Evolutionary conservation across 2,797 vertebrate species (phyloP).

Genomic region (Phoebastria nigripes): DNA sequence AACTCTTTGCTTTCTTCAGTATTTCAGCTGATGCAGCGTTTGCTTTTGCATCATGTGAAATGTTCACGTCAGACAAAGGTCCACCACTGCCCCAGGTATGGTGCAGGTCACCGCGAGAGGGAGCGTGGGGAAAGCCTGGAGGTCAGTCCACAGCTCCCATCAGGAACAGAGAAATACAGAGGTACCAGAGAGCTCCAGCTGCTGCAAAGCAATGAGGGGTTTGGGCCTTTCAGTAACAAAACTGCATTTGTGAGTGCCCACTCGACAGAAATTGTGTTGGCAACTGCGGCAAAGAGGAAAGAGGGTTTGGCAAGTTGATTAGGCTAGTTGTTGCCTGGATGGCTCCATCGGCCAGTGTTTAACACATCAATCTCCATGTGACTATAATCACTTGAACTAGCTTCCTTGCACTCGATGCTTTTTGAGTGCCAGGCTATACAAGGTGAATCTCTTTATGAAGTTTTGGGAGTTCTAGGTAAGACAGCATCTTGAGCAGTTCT

Average conservation of each 20-base stretch:
- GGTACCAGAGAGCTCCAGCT: neutral
- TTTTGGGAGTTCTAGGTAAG: neutral
- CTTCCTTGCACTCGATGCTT: neutral
- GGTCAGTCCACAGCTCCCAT: neutral
- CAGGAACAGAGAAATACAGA: neutral
- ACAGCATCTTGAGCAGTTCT: neutral
- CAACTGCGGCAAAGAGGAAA: neutral
- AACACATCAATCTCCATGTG: neutral
- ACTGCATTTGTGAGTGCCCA: neutral
- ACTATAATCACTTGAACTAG: neutral
- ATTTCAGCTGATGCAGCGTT: neutral
- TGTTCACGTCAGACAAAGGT: neutral
- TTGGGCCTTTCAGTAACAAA: neutral
- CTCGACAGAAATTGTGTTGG: neutral
- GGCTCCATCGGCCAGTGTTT: neutral
- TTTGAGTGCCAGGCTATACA: neutral
- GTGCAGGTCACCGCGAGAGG: neutral
- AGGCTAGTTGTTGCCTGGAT: neutral
- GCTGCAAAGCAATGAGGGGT: neutral
- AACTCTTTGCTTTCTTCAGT: neutral
- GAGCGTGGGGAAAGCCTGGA: neutral
- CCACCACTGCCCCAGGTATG: neutral
- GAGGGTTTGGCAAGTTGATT: neutral
- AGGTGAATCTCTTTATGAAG: neutral
- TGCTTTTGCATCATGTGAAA: neutral